Evolutionary conservation across 2,113 vertebrate genomes (phyloP).

Genomic region (Anhinga anhinga): DNA sequence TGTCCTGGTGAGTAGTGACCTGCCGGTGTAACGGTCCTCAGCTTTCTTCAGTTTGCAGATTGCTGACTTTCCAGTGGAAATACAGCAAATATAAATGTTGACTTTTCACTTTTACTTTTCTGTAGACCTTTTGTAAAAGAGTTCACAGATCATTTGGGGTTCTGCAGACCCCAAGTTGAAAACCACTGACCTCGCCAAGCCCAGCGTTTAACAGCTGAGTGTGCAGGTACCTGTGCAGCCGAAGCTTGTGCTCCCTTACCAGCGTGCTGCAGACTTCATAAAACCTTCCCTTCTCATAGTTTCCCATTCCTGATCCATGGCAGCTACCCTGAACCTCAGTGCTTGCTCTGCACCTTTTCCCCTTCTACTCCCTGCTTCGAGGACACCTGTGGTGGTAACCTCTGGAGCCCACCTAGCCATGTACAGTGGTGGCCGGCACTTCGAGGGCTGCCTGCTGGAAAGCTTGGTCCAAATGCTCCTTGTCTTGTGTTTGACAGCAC

Average conservation of each 20-base stretch:
- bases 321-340: neutral
- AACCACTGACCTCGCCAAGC: neutral
- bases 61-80: neutral
- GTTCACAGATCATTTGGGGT: neutral
- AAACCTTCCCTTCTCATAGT: neutral
- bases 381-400: neutral
- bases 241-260: neutral
- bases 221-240: neutral
- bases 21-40: neutral
- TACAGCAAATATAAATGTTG: neutral
- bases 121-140: neutral
- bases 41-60: neutral
- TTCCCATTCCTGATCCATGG: neutral
- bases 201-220: neutral
- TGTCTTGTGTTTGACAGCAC: neutral
- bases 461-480: neutral
- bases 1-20: neutral
- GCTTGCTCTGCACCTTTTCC: neutral
- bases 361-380: neutral
- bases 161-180: neutral
- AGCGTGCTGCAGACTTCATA: neutral
- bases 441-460: neutral
- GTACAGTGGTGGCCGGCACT: neutral
- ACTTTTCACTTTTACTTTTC: neutral
- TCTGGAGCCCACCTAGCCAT: neutral